Conservation (phyloP, 2,888 invertebrate species). For the Brachylomia viminalis region DNA sequence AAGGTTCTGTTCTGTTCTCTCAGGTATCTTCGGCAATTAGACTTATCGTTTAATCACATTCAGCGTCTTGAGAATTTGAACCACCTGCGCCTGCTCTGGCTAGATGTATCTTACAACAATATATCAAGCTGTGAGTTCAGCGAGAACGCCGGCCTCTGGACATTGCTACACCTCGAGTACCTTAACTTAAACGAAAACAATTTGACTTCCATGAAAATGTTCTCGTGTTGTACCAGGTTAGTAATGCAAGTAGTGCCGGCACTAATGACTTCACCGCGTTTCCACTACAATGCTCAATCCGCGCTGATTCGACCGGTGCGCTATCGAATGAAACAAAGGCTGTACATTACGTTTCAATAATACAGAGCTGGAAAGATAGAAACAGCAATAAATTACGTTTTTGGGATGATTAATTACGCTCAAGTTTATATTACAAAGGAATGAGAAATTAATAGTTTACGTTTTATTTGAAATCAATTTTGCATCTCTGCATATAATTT, state of each 20-base stretch:
- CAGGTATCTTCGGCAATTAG: conserved; percentile 90
- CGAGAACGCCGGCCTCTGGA: conserved; percentile 84
- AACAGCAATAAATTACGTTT: conserved; percentile 36
- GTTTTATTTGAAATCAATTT: background rate
- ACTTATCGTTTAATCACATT: conserved; percentile 91
- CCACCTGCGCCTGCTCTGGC: conserved; percentile 87
- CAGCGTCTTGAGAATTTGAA: conserved; percentile 90
- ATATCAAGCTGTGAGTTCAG: conserved; percentile 86
- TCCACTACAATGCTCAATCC: conserved; percentile 58
- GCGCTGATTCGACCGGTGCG: conserved; percentile 54
- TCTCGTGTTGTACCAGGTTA: conserved; percentile 86
- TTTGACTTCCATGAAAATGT: conserved; percentile 88
- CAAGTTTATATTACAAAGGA: conserved; percentile 4
- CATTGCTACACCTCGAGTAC: conserved; percentile 87
- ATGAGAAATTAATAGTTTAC: conserved; percentile 6
- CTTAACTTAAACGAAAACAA: conserved; percentile 90
- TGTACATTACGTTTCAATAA: conserved; percentile 33
- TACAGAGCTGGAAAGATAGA: conserved; percentile 18
- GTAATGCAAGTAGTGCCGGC: conserved; percentile 34
- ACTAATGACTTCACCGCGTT: conserved; percentile 45
- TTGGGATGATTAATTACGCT: conserved; percentile 25
- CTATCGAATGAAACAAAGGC: conserved; percentile 66
- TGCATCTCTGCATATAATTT: background rate
- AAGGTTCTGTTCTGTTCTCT: conserved; percentile 47
- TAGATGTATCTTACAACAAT: conserved; percentile 90